Base-by-base conservation (phyloP, 2,888 invertebrate species). In the Antheraea yamamai region DNA sequence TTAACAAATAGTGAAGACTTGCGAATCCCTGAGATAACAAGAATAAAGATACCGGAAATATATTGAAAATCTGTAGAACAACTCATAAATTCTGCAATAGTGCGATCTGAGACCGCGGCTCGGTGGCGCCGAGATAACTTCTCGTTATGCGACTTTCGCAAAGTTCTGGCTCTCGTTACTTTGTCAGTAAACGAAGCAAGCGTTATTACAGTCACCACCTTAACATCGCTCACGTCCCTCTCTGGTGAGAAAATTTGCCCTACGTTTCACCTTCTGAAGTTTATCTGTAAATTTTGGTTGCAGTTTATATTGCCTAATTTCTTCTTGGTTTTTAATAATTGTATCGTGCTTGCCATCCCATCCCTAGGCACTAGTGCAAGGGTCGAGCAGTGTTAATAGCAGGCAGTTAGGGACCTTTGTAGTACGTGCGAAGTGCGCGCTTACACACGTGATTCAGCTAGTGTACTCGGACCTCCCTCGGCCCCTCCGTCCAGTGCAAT, bases 401-500 rank as follows among this genome's bases (percentile, higher is more conserved):
- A 92, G 93, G 93, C 94, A 94, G 94, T 94, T 94, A 94, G 93
- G 89, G 90, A 86, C 88, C 93, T 92, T 94, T 94, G 92, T 94
- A 88, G 88, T 87, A 91, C 92, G 94, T 92, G 94, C 92, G 94
- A 93, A 92, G 92, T 91, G 91, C 90, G 88, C 91, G 91, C 92
- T 90, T 91, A 88, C 89, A 88, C 90, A 90, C 88, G 86, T 89
- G 85, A 84, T 77, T 77, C 80, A 78, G 74, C 87, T 87, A 81
- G 73, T 76, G 16, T 2, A 70, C n/a, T 58, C 51, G 30, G 84
- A 78, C 77, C 85, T 77, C 51, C 82, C 81, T 64, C 75, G 26
- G 81, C 80, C 84, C 83, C 76, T 77, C 74, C 73, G 8, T 4
- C 47, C 18, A 26, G 26, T 4, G 55, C 58, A 20, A 64, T 18